phyloP scores from a whole-genome alignment of 2,888 invertebrate genomes.

The Cremastinae sp. region DNA sequence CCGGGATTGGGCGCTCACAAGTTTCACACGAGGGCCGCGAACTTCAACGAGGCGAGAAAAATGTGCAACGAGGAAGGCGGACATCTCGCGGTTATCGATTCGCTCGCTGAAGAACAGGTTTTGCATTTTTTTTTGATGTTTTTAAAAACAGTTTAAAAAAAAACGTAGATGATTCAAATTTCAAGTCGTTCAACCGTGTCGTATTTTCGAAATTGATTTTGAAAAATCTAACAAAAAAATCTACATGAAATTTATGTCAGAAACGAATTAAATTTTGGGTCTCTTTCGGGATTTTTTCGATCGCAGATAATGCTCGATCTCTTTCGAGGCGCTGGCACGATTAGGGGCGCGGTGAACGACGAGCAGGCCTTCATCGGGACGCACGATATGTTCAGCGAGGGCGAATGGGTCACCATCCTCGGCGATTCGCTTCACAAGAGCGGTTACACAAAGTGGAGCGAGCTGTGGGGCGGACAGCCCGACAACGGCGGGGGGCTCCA shows the following conservation, averaged over 20 bases:
- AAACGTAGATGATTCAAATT: too few species aligned
- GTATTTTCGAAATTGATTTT: too few species aligned
- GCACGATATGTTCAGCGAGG: slow-evolving; percentile 74
- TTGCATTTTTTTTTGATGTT: slow-evolving; percentile 36
- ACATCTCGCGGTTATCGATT: slow-evolving; percentile 70
- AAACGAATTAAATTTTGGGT: too few species aligned
- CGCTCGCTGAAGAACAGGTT: slow-evolving; percentile 64
- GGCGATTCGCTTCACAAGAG: slow-evolving; percentile 75
- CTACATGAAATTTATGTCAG: too few species aligned
- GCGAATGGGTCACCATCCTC: slow-evolving; percentile 76
- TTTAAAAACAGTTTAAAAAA: too few species aligned
- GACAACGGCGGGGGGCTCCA: slow-evolving; percentile 76
- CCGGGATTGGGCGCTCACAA: slow-evolving; percentile 73
- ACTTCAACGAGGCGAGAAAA: slow-evolving; percentile 74
- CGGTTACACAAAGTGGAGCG: slow-evolving; percentile 76
- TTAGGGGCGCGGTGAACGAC: slow-evolving; percentile 68
- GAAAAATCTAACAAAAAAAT: too few species aligned
- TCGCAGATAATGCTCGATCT: slow-evolving; percentile 66
- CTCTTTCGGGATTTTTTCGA: neutral
- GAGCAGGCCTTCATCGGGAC: slow-evolving; percentile 72
- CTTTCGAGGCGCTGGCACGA: slow-evolving; percentile 65
- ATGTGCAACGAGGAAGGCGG: slow-evolving; percentile 75
- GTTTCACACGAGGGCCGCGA: slow-evolving; percentile 70
- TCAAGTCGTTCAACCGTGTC: neutral
- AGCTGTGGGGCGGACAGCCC: slow-evolving; percentile 75